Evolutionary conservation across 92 coral and sea anemone species (phyloP).

Genomic region (Porites lobata): DNA sequence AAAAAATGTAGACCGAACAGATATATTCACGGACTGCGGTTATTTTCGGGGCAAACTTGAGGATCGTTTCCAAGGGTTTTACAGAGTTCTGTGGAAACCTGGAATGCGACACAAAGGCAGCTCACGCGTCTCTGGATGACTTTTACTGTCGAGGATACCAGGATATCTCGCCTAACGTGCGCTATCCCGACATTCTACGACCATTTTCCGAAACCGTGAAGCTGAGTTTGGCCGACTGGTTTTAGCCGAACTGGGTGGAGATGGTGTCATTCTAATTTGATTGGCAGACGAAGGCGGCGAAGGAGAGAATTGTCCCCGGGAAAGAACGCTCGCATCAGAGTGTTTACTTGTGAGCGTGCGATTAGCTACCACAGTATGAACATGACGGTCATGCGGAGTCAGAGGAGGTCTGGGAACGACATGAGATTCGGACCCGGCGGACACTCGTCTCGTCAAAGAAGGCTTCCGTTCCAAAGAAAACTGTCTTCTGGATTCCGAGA

Average conservation of each 20-base stretch:
- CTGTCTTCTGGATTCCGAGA: slow-evolving; percentile 31
- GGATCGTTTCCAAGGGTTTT: too few relatives aligned
- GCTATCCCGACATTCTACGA: slow-evolving; percentile 77
- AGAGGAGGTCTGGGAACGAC: slow-evolving; percentile 68
- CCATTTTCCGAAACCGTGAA: slow-evolving; percentile 89
- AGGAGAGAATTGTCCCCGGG: slow-evolving; percentile 56
- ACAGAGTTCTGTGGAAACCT: too few relatives aligned
- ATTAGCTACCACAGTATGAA: slow-evolving; percentile 32
- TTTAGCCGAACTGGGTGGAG: slow-evolving; percentile 94
- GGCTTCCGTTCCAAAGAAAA: slow-evolving; percentile 63
- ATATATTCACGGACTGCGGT: too few relatives aligned
- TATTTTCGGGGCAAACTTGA: too few relatives aligned
- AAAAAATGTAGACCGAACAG: too few relatives aligned
- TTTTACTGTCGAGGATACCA: neutral
- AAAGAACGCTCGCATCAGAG: slow-evolving; percentile 7
- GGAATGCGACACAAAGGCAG: too few relatives aligned
- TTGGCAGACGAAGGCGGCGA: slow-evolving; percentile 77
- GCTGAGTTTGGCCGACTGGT: slow-evolving; percentile 83
- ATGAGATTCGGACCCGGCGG: slow-evolving; percentile 40
- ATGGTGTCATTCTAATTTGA: slow-evolving; percentile 68
- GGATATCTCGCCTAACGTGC: neutral
- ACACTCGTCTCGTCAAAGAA: neutral
- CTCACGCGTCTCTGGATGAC: neutral
- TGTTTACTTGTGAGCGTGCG: slow-evolving; percentile 36
- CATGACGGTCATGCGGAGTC: slow-evolving; percentile 66